Base-by-base conservation (phyloP, 2,888 invertebrate species). In the Drosophila antonietae region DNA sequence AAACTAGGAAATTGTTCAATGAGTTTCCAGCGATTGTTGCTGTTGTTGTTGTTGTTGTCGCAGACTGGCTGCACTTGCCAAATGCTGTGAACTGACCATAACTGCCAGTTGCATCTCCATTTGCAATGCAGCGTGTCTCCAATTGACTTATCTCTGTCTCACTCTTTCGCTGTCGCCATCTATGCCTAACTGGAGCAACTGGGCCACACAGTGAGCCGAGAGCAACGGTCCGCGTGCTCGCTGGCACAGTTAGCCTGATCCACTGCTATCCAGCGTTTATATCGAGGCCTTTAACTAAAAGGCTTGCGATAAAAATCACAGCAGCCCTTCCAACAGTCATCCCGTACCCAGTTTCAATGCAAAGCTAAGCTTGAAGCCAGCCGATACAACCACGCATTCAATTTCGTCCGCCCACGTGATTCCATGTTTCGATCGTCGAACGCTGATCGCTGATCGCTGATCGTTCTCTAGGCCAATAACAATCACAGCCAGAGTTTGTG, bases 401-500 rank as follows among this genome's bases (percentile, higher is more conserved):
- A 88, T 84, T 84, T 84, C 71, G 60, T 79, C 71, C 89, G 84
- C 86, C 86, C 77, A 88, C 86, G 68, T 69, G 66, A 31, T 49
- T 59, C 51, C 75, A 68, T 74, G 75, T 78, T 77, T 31, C 74
- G 68, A 75, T 78, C 74, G 68, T 58, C 56, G 51, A 68, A 70
- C 65, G 6, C 5, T 5, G 15, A 28, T 44, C 65, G 44, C 33
- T 55, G 68, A 71, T 72, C 64, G 58, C 55, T 37, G 73, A 70
- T 75, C 73, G 75, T 67, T 85, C 84, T 85, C 81, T 88, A 85
- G 84, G 83, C 86, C 84, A 85, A 85, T 81, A 85, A 88, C 86
- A 88, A 85, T 80, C 76, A 74, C 69, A 73, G 71, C 37, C 71
- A 68, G 61, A 67, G 56, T 52, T 55, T 56, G 58, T 67, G 68